These are phyloP conservation scores for Coenonympha arcania DNA, from an alignment of 2,888 invertebrate species.

Conservation along the genomic window DNA sequence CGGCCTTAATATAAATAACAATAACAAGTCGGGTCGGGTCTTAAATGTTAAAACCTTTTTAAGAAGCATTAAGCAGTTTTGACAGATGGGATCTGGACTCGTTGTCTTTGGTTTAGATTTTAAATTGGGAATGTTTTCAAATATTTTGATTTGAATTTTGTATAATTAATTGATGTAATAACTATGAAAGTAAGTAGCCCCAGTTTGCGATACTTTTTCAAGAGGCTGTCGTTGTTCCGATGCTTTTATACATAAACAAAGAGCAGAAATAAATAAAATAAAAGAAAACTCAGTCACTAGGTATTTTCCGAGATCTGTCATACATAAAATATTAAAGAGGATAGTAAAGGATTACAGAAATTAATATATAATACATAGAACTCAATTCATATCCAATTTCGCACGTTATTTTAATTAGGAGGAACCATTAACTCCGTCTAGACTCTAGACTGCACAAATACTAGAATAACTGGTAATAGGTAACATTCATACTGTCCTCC, in stretches of 20 bases:
- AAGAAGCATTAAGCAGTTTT: conserved; percentile 62
- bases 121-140: conserved; percentile 28
- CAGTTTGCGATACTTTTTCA: too few species aligned
- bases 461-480: conserved; percentile 2
- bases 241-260: too few species aligned
- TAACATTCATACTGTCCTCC: neutral
- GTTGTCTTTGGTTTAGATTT: conserved; percentile 43
- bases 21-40: conserved; percentile 57
- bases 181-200: too few species aligned
- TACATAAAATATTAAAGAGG: too few species aligned
- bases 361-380: too few species aligned
- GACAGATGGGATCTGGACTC: conserved; percentile 54
- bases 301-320: too few species aligned
- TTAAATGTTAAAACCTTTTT: conserved; percentile 58
- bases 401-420: neutral
- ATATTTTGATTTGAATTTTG: conserved; percentile 2
- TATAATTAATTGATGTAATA: too few species aligned
- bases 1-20: conserved; percentile 69
- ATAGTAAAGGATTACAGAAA: too few species aligned
- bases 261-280: too few species aligned
- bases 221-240: too few species aligned
- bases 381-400: neutral
- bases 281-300: too few species aligned
- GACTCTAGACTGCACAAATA: neutral
- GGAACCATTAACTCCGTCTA: conserved; percentile 2